phyloP scores from a whole-genome alignment of 2,113 vertebrate genomes.

The Ranitomeya imitator region DNA sequence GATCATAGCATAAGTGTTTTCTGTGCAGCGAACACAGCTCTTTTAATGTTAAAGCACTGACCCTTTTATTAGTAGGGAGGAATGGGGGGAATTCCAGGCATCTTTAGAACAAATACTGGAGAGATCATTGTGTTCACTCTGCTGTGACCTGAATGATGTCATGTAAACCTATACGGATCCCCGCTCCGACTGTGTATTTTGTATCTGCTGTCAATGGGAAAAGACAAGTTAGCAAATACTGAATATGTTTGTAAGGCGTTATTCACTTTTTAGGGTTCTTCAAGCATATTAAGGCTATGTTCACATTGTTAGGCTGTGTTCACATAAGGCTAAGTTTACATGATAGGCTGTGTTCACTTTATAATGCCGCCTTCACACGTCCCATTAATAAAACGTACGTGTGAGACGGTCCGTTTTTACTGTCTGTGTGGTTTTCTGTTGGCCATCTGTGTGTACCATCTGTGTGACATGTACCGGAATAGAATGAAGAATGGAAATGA shows the following conservation, averaged over 20 bases:
- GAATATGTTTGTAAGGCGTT: background rate
- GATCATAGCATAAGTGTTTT: background rate
- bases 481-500: too few relatives aligned
- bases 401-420: too few relatives aligned
- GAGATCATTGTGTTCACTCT: background rate
- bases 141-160: conserved; percentile 23
- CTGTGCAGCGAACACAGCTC: background rate
- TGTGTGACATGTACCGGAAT: too few relatives aligned
- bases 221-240: background rate
- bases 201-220: background rate
- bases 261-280: background rate
- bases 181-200: background rate
- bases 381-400: too few relatives aligned
- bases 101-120: conserved; percentile 19
- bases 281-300: background rate
- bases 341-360: too few relatives aligned
- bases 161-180: background rate
- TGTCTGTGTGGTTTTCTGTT: too few relatives aligned
- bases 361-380: too few relatives aligned
- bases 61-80: background rate
- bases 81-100: conserved; percentile 33
- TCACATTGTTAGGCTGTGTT: background rate
- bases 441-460: too few relatives aligned
- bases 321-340: background rate
- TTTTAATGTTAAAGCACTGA: background rate